Evolutionary conservation across 2,888 invertebrate species (phyloP), one percentile per base, ranked within the genome.

Genomic region (Pseudoips prasinana): DNA sequence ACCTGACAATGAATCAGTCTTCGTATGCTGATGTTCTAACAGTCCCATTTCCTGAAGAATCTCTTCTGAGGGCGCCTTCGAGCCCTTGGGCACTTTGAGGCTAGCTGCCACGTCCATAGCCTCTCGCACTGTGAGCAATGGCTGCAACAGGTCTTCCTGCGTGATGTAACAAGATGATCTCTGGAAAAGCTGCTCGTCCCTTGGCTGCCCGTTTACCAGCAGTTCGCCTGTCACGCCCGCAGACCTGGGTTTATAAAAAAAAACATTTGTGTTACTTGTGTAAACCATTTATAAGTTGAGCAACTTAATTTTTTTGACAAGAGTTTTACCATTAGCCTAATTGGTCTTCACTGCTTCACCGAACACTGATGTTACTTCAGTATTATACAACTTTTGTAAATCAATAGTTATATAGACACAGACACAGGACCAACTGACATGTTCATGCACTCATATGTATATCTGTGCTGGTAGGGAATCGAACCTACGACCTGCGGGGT

Each of bases 151-250:
- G 62, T 94, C 93, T 44, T 94, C 93, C 68, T 96, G 96, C 49
- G 94, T 95, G 57, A 96, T 95, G 81, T 95, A 96, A 64, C 95
- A 95, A 3, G 95, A 94, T 52, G 91, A 90, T 58, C 91, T 92
- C 47, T 93, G 90, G 77, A 94, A 94, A 40, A 79, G 75, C 2
- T 91, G 84, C 64, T 93, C 90, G 61, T 94, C 91, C 11, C 94
- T 86, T 0, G 78, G 76, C 45, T 90, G 82, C 2, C 92, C 92
- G 58, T 94, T 94, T n/a, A 94, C 91, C 46, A 91, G 77, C 9
- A 95, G 90, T 24, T 90, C 90, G 1, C 95, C 95, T 8, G 89
- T 82, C 0, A 95, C 92, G 20, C 92, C 92, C 10, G 87, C 88
- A 17, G 91, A 91, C 61, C 93, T 93, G 70, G 0, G 59, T n/a